phyloP scores from a whole-genome alignment of 2,888 invertebrate species.

The Heliconius cydno region DNA sequence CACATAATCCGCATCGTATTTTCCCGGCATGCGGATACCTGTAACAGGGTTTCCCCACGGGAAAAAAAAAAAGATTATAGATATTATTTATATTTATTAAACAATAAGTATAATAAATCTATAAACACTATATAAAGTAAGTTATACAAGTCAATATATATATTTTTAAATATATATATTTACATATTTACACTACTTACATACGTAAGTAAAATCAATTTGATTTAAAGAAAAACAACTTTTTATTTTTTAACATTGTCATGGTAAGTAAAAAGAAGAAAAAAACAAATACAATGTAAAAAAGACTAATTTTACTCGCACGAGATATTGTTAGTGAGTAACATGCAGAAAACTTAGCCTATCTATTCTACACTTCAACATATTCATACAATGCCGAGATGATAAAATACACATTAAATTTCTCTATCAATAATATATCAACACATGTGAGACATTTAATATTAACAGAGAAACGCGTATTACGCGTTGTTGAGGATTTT shows the following conservation, averaged over 20 bases:
- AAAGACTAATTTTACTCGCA: neutral
- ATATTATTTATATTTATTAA: neutral
- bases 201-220: slow-evolving; percentile 1
- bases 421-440: too few species aligned
- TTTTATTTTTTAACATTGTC: slow-evolving; percentile 7
- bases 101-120: neutral
- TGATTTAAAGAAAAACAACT: neutral
- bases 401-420: too few species aligned
- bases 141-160: neutral
- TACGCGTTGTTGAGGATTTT: too few species aligned
- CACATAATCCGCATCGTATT: too few species aligned
- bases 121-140: neutral
- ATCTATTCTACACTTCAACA: too few species aligned
- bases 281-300: neutral
- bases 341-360: too few species aligned
- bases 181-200: slow-evolving; percentile 24
- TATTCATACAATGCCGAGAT: too few species aligned
- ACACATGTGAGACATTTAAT: too few species aligned
- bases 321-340: too few species aligned
- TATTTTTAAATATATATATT: slow-evolving; percentile 16
- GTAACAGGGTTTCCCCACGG: too few species aligned
- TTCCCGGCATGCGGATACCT: too few species aligned
- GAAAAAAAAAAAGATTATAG: neutral
- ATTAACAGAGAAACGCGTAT: neutral
- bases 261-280: neutral